These are phyloP conservation scores for Hypomesus transpacificus DNA, from an alignment of 2,113 vertebrate species.

Conservation along the genomic window DNA sequence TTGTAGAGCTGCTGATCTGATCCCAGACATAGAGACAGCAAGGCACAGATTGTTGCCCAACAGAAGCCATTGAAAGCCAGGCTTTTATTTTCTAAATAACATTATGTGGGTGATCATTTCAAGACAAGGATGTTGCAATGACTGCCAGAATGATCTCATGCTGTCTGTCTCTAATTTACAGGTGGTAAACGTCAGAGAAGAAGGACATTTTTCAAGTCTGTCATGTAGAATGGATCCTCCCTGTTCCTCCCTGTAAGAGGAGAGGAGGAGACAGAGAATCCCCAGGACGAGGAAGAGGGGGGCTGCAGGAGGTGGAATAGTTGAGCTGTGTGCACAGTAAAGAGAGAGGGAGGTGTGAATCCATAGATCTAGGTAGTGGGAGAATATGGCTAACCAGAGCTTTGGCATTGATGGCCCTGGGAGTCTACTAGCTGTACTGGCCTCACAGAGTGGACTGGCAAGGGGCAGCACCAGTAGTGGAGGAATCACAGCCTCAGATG, in stretches of 20 bases:
- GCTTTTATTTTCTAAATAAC: constrained; percentile 2
- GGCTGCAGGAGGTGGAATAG: constrained; percentile 55
- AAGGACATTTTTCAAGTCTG: constrained; percentile 60
- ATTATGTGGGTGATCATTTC: background rate
- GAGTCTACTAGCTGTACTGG: constrained; percentile 72
- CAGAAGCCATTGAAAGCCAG: constrained; percentile 46
- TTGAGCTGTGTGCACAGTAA: constrained; percentile 25
- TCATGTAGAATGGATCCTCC: constrained; percentile 58
- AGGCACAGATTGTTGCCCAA: constrained; percentile 65
- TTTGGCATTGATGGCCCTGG: constrained; percentile 77
- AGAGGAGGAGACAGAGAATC: constrained; percentile 45
- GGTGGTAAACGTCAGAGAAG: constrained; percentile 62
- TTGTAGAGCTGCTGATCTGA: constrained; percentile 76
- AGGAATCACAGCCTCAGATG: constrained; percentile 68
- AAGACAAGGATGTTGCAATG: background rate
- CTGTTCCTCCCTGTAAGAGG: constrained; percentile 62
- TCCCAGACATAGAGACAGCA: constrained; percentile 65
- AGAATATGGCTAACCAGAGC: constrained; percentile 80
- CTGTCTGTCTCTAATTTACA: constrained; percentile 58
- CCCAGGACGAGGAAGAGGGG: constrained; percentile 48
- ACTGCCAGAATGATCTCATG: background rate
- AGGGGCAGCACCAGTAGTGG: constrained; percentile 55
- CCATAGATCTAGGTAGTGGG: constrained; percentile 49
- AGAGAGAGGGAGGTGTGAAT: constrained; percentile 23
- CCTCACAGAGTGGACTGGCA: constrained; percentile 74